Conservation (phyloP, 2,888 invertebrate genomes). For the Heliconius ethilla region DNA sequence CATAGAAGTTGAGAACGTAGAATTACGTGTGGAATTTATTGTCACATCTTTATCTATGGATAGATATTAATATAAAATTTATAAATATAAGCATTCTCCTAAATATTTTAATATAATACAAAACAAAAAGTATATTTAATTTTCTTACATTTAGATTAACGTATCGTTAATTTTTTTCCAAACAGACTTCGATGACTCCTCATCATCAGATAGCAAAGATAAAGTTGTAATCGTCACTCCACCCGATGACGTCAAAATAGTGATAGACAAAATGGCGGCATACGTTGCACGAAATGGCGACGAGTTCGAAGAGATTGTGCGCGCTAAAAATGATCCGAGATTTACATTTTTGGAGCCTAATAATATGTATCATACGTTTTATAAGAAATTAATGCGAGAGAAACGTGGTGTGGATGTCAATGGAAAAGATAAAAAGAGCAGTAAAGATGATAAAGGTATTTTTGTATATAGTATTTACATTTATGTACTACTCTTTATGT, state of each 20-base stretch:
- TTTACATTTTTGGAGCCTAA: constrained; percentile 92
- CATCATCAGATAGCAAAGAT: constrained; percentile 63
- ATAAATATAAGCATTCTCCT: neutral
- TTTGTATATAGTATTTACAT: neutral
- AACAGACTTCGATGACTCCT: constrained; percentile 66
- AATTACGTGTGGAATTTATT: neutral
- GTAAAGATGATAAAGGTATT: constrained; percentile 42
- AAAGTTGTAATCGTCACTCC: constrained; percentile 82
- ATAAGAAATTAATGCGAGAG: constrained; percentile 80
- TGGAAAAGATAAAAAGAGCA: constrained; percentile 51
- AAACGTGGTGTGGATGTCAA: constrained; percentile 59
- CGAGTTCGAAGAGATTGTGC: constrained; percentile 94
- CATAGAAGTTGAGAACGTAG: neutral
- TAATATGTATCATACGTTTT: constrained; percentile 91
- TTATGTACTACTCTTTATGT: neutral
- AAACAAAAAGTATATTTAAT: too few relatives aligned
- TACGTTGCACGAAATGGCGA: constrained; percentile 98
- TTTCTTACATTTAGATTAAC: too few relatives aligned
- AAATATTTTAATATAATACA: neutral
- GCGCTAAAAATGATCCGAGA: constrained; percentile 90
- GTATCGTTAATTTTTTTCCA: constrained; percentile 44
- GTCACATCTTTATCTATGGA: neutral
- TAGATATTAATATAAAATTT: neutral
- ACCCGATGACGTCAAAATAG: constrained; percentile 90
- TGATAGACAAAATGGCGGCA: constrained; percentile 97